Percentiles rank a stretch among this genome's conserved stretches.
Conservation (phyloP, 1,140 invertebrate genomes). For the Papilio helenus region DNA sequence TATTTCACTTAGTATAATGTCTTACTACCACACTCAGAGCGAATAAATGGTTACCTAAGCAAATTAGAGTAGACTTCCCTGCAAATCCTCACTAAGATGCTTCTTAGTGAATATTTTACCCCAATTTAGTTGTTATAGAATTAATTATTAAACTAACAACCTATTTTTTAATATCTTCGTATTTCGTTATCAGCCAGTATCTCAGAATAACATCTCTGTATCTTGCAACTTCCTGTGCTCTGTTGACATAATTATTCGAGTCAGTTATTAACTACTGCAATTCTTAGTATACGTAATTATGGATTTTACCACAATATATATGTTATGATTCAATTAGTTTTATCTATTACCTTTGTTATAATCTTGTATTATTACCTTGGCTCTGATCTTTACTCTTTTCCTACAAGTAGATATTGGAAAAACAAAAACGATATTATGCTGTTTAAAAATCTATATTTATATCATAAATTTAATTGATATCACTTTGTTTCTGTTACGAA, state of each 20-base stretch:
- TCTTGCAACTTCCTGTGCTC: conserved; percentile 27
- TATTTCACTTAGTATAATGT: no score
- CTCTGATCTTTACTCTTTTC: neutral
- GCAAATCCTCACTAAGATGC: no score
- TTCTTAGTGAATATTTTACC: no score
- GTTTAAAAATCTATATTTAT: neutral
- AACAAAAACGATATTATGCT: neutral
- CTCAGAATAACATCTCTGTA: conserved; percentile 12
- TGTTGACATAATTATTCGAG: conserved; percentile 30
- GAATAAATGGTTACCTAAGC: no score
- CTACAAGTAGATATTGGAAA: neutral
- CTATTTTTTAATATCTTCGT: neutral
- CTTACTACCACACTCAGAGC: no score
- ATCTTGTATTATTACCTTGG: neutral
- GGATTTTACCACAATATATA: conserved; percentile 47
- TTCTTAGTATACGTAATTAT: conserved; percentile 16
- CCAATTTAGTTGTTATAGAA: neutral
- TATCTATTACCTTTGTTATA: neutral
- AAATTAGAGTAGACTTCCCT: no score
- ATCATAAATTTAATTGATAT: neutral
- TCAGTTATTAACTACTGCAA: conserved; percentile 12
- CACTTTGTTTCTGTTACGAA: conserved; percentile 2
- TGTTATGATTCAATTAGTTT: neutral
- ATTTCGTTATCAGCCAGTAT: conserved; percentile 13
- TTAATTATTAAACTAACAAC: neutral